These are phyloP conservation scores for Tipula unca DNA, from an alignment of 2,888 invertebrate species.

Conservation along the genomic window DNA sequence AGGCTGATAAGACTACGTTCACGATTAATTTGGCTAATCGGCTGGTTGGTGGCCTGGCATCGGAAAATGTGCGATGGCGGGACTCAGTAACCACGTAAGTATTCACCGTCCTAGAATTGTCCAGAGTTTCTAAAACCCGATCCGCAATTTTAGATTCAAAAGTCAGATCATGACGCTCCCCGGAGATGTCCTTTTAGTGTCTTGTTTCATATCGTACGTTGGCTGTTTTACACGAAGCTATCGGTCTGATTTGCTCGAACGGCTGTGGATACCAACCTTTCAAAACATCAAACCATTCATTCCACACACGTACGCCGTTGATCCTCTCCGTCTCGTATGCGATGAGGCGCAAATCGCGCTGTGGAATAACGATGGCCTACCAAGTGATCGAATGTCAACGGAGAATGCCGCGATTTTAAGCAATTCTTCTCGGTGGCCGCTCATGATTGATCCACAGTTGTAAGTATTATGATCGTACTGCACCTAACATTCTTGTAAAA, in stretches of 20 bases:
- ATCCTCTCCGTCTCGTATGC: constrained; percentile 74
- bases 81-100: constrained; percentile 51
- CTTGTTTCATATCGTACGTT: constrained; percentile 90
- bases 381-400: constrained; percentile 86
- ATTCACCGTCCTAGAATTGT: neutral
- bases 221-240: constrained; percentile 87
- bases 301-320: constrained; percentile 69
- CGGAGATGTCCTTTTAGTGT: constrained; percentile 80
- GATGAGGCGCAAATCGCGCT: constrained; percentile 87
- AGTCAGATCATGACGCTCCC: constrained; percentile 69
- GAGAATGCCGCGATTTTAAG: constrained; percentile 90
- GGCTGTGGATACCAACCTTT: constrained; percentile 75
- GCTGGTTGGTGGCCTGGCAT: constrained; percentile 83
- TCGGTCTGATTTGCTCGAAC: constrained; percentile 64
- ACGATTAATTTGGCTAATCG: constrained; percentile 89
- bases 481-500: neutral
- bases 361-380: constrained; percentile 93
- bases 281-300: constrained; percentile 61
- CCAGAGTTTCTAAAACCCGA: constrained; percentile 23
- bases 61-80: constrained; percentile 81
- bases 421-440: constrained; percentile 84
- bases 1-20: constrained; percentile 81
- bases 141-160: constrained; percentile 49
- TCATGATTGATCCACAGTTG: constrained; percentile 93
- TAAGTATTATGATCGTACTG: constrained; percentile 34